Conservation (phyloP, 2,113 vertebrate species). For the Caloenas nicobarica region DNA sequence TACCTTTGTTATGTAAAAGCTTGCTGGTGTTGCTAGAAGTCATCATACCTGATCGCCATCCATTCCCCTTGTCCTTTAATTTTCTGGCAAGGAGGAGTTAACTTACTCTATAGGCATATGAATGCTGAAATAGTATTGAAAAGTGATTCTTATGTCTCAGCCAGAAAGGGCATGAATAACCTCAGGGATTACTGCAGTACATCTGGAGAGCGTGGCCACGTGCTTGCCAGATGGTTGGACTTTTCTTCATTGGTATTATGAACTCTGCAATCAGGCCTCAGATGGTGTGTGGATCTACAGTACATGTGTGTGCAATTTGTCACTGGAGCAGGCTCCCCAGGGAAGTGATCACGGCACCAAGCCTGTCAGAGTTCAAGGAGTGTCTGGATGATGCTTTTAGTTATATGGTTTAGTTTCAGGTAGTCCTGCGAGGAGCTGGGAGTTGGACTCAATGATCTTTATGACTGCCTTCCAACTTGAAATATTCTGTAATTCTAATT, state of each 20-base stretch:
- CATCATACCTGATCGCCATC: neutral
- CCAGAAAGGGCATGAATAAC: neutral
- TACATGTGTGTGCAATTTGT: neutral
- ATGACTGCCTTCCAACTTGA: neutral
- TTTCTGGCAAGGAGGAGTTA: neutral
- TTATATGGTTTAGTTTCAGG: neutral
- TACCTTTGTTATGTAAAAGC: neutral
- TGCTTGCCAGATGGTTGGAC: slow-evolving; percentile 1
- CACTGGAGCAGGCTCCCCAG: neutral
- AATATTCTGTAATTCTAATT: neutral
- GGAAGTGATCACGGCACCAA: neutral
- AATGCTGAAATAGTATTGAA: neutral
- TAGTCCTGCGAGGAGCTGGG: neutral
- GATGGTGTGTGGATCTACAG: neutral
- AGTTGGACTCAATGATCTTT: neutral
- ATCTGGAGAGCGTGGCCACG: neutral
- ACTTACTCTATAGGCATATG: neutral
- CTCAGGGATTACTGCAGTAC: neutral
- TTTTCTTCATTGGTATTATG: neutral
- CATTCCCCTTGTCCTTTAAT: neutral
- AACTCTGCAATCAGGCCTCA: neutral
- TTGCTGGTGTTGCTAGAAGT: neutral
- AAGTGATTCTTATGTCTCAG: neutral
- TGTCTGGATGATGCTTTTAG: neutral
- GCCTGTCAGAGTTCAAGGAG: neutral